Conservation (phyloP, 2,888 invertebrate genomes). For the Sylvicola cinctus region DNA sequence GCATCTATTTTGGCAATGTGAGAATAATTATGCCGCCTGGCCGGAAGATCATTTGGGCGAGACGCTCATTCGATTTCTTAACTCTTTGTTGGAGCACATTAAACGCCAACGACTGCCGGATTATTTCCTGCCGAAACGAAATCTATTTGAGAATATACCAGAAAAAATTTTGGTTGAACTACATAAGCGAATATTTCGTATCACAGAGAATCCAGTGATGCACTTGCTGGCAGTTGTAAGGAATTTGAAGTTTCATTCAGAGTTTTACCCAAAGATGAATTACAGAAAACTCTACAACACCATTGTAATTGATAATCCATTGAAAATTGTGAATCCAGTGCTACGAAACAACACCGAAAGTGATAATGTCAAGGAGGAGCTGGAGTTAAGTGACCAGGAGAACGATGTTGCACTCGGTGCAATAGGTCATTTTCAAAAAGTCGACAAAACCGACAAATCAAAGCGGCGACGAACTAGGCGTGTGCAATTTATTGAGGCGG, state of each 20-base stretch:
- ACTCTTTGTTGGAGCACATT: conserved; percentile 38
- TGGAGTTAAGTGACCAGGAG: conserved; percentile 23
- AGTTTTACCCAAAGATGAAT: conserved; percentile 44
- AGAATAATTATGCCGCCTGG: conserved; percentile 49
- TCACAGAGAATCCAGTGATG: conserved; percentile 50
- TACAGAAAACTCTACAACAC: conserved; percentile 35
- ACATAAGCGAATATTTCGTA: conserved; percentile 44
- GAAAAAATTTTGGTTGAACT: conserved; percentile 37
- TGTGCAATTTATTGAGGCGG: conserved; percentile 7
- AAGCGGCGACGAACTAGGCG: neutral
- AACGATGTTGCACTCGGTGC: conserved; percentile 12
- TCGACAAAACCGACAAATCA: conserved; percentile 11
- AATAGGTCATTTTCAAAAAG: conserved; percentile 10
- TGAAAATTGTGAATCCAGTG: conserved; percentile 28
- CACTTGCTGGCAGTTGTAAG: conserved; percentile 45
- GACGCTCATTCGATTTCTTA: conserved; percentile 38
- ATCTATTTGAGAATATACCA: conserved; percentile 50
- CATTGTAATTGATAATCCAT: conserved; percentile 32
- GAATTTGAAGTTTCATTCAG: conserved; percentile 38
- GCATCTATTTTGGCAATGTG: conserved; percentile 58
- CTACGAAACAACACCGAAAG: conserved; percentile 20
- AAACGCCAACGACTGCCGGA: conserved; percentile 40
- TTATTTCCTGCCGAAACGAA: conserved; percentile 52
- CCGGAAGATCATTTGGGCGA: conserved; percentile 52
- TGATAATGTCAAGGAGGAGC: conserved; percentile 25